Conservation (phyloP, 1,140 invertebrate species). For the Drosophila ficusphila region DNA sequence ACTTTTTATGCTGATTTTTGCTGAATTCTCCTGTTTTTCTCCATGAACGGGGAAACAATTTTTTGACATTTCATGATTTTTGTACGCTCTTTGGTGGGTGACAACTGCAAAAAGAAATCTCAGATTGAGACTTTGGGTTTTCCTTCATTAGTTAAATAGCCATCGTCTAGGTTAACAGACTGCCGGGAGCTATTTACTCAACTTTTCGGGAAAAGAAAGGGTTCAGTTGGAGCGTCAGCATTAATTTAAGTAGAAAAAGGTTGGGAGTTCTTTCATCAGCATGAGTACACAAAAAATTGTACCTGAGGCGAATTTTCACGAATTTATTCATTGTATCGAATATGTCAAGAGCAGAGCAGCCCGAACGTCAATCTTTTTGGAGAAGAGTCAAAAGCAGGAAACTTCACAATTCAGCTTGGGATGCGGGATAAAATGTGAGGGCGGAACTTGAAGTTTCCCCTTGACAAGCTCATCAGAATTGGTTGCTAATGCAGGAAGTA, state of each 20-base stretch:
- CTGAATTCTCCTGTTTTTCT: constrained; percentile 24
- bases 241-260: constrained; percentile 42
- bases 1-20: constrained; percentile 67
- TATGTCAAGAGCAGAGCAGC: constrained; percentile 39
- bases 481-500: constrained; percentile 37
- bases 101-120: constrained; percentile 54
- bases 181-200: constrained; percentile 18
- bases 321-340: constrained; percentile 38
- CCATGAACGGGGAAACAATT: constrained; percentile 1
- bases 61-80: constrained; percentile 45
- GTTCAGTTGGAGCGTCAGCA: constrained; percentile 37
- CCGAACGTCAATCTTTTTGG: constrained; percentile 7
- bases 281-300: constrained; percentile 20
- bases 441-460: constrained; percentile 21
- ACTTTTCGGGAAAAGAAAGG: constrained; percentile 43
- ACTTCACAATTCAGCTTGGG: constrained; percentile 1
- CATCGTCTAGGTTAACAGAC: constrained; percentile 28
- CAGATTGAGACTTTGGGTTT: constrained; percentile 10
- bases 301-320: constrained; percentile 48
- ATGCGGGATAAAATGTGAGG: neutral
- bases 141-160: constrained; percentile 57
- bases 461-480: constrained; percentile 38
- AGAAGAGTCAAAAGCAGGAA: constrained; percentile 1
- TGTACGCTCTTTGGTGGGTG: constrained; percentile 31
- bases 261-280: constrained; percentile 52